Base-by-base conservation (phyloP, 2,888 invertebrate species). In the Rhagium mordax region DNA sequence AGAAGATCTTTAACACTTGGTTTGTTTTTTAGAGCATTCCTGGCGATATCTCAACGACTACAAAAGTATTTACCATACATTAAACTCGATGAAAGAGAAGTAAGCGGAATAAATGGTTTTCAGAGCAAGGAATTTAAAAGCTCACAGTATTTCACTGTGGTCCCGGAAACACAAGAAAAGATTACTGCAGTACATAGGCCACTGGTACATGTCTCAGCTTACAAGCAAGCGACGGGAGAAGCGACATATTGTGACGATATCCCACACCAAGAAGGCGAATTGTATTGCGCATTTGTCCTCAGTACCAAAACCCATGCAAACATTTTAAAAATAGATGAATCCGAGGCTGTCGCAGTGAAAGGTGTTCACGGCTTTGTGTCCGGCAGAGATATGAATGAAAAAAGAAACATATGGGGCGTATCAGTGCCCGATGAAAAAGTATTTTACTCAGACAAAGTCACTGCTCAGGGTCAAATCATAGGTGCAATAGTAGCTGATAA, bases 211-310 rank as follows among this genome's bases (percentile, higher is more conserved):
- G 87, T 91, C 59, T 94, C 97, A 6, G 97, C 95, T 0, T 91
- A 91, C 55, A 96, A 97, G 85, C 98, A 98, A 88, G 94, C 94
- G 0, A 94, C 96, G 0, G 96, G 98, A 1, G 98, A 98, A 89
- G 98, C 98, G 0, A 89, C 95, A 62, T 98, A 98, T 85, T 93
- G 94, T 78, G 97, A 97, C 85, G 98, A 98, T 84, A 94, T 97
- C 81, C 96, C 96, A 0, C 88, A 87, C 61, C 91, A 91, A 76
- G 91, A 92, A 82, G 92, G 93, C 61, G 98, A 98, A 86, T 88
- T 97, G 2, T 96, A 95, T 82, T 88, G 97, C 81, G 93, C 93
- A 0, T 90, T 95, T 57, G 97, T 98, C 0, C 82, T 94, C 0
- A 97, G 97, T 82, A 93, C 93, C 0, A 93, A 92, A 87, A 92